Conservation (phyloP, 1,140 invertebrate genomes). For the Temnothorax curvispinosus region DNA sequence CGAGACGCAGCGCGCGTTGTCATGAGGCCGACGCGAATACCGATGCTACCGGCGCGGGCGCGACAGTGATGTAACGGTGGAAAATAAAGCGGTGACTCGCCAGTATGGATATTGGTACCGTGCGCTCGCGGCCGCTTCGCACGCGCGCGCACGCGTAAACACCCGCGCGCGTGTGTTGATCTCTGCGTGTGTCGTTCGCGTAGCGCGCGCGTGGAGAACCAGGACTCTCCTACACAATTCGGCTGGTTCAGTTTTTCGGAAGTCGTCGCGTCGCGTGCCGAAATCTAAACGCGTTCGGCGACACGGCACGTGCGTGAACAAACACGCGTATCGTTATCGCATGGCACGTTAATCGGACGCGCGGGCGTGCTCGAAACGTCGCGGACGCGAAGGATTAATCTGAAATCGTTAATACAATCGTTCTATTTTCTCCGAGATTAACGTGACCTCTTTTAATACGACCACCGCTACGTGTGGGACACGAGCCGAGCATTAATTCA, state of each 20-base stretch:
- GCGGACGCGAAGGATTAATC: not conserved
- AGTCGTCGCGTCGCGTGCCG: conserved; percentile 32
- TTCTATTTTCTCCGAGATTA: not conserved
- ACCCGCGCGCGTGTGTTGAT: conserved; percentile 18
- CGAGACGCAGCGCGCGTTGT: not conserved
- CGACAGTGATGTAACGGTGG: conserved; percentile 75
- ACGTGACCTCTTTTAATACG: not conserved
- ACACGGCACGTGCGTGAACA: not conserved
- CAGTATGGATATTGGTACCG: conserved; percentile 71
- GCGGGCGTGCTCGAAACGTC: not conserved
- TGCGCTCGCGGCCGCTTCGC: conserved; percentile 58
- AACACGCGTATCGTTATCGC: not conserved
- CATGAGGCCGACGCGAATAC: conserved; percentile 10
- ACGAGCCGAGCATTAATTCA: not conserved
- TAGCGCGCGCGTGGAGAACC: not conserved
- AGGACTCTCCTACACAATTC: conserved; percentile 50
- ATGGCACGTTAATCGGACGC: not conserved
- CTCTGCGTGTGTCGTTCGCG: not conserved
- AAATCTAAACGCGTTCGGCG: not conserved
- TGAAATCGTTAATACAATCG: not conserved
- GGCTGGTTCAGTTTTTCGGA: conserved; percentile 62
- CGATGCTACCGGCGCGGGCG: conserved; percentile 22
- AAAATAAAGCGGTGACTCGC: conserved; percentile 75
- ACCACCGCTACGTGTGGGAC: not conserved
- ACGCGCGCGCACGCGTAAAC: conserved; percentile 66